Percentiles rank a stretch among this genome's conserved stretches.
Conservation (phyloP, 2,888 invertebrate species). For the Aradus depressus region DNA sequence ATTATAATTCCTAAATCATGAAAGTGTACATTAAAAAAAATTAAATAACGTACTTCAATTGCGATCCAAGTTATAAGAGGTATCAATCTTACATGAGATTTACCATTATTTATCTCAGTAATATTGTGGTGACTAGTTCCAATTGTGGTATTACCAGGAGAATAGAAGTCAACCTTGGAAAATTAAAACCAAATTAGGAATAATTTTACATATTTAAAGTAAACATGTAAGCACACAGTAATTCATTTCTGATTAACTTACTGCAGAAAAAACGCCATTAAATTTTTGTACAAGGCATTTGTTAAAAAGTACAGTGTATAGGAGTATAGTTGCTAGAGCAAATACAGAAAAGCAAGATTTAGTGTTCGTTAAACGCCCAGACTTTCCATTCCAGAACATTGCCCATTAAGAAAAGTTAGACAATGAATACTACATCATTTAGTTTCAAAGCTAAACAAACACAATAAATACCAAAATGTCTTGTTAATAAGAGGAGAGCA, state of each 20-base stretch:
- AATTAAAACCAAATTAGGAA: not conserved
- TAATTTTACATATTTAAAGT: not conserved
- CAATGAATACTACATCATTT: too few species aligned
- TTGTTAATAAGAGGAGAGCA: too few species aligned
- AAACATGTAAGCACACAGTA: not conserved
- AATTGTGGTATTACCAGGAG: not conserved
- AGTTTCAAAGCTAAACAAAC: too few species aligned
- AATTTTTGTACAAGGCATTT: constrained; percentile 18
- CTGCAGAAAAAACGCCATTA: constrained; percentile 18
- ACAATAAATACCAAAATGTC: too few species aligned
- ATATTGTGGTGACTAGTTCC: not conserved
- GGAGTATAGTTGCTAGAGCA: constrained; percentile 13
- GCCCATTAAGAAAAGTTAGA: too few species aligned
- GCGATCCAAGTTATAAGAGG: constrained; percentile 15
- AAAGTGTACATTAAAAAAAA: not conserved
- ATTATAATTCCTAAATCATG: not conserved
- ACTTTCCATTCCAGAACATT: constrained; percentile 20
- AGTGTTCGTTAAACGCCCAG: constrained; percentile 8
- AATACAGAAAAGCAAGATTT: not conserved
- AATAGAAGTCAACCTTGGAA: not conserved
- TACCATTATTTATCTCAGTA: not conserved
- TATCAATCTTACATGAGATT: constrained; percentile 17
- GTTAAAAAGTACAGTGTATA: constrained; percentile 19
- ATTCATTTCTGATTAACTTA: constrained; percentile 5
- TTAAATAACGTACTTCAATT: not conserved